Evolutionary conservation across 2,888 invertebrate genomes (phyloP).

Genomic region (Drosophila ezoana): DNA sequence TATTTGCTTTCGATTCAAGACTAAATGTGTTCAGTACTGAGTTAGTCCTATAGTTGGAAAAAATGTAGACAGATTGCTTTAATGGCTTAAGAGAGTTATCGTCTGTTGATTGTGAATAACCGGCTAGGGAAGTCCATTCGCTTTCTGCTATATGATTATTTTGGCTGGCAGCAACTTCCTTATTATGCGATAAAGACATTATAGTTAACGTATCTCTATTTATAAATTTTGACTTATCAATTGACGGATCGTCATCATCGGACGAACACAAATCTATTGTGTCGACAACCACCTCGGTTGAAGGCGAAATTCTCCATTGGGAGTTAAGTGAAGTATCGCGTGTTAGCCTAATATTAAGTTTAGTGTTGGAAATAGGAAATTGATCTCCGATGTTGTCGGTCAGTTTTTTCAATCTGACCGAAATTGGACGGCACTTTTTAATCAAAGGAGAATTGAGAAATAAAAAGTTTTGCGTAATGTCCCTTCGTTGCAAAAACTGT

Average conservation of each 20-base stretch:
- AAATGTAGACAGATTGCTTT: constrained; percentile 83
- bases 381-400: constrained; percentile 76
- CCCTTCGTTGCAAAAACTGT: constrained; percentile 81
- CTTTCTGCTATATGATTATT: constrained; percentile 21
- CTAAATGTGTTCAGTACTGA: constrained; percentile 68
- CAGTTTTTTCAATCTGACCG: constrained; percentile 83
- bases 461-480: constrained; percentile 80
- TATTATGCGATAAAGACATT: constrained; percentile 53
- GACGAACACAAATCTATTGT: constrained; percentile 89
- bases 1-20: constrained; percentile 53
- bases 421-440: constrained; percentile 84
- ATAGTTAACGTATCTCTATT: constrained; percentile 47
- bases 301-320: constrained; percentile 83
- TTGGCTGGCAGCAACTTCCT: constrained; percentile 30
- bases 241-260: constrained; percentile 86
- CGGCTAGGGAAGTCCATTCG: constrained; percentile 35
- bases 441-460: constrained; percentile 83
- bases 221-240: constrained; percentile 25
- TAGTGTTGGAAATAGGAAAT: constrained; percentile 62
- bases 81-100: constrained; percentile 77
- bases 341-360: constrained; percentile 83
- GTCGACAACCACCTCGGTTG: constrained; percentile 85
- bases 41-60: constrained; percentile 82
- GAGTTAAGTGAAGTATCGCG: constrained; percentile 82
- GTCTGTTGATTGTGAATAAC: constrained; percentile 40